These are phyloP conservation scores for Camponotus floridanus DNA, from an alignment of 1,140 invertebrate species.

Conservation along the genomic window DNA sequence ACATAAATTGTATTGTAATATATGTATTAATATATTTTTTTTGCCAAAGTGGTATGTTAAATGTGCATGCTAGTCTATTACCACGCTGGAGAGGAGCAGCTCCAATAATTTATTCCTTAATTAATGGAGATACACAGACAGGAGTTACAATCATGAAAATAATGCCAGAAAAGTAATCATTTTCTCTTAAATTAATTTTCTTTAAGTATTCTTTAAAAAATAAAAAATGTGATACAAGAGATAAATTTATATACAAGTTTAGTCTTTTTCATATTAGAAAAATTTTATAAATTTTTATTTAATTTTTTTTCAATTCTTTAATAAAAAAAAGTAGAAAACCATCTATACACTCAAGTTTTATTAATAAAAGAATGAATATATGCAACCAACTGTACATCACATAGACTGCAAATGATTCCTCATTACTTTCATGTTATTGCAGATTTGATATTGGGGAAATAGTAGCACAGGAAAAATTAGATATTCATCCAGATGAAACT, in stretches of 20 bases:
- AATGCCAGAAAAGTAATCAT: slow-evolving; percentile 90
- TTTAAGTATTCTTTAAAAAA: background rate
- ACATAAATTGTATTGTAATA: slow-evolving; percentile 21
- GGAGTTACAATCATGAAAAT: slow-evolving; percentile 97
- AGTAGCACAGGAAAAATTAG: slow-evolving; percentile 88
- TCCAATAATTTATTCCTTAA: slow-evolving; percentile 93
- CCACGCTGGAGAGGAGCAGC: slow-evolving; percentile 97
- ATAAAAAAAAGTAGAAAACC: background rate
- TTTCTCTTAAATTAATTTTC: slow-evolving; percentile 29
- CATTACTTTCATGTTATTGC: slow-evolving; percentile 47
- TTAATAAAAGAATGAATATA: background rate
- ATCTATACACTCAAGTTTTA: background rate
- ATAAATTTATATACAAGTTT: slow-evolving; percentile 7
- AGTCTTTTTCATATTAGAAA: background rate
- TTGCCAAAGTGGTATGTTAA: slow-evolving; percentile 93
- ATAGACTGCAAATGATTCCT: background rate
- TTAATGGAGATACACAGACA: slow-evolving; percentile 93
- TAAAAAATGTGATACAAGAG: background rate
- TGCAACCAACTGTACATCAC: background rate
- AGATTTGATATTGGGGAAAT: slow-evolving; percentile 96
- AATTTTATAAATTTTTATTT: background rate
- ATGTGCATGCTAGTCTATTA: slow-evolving; percentile 96
- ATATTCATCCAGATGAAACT: slow-evolving; percentile 88
- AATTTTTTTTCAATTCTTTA: background rate
- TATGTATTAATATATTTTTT: slow-evolving; percentile 27